These are phyloP conservation scores for Mythimna pallens DNA, from an alignment of 2,888 invertebrate genomes.

Conservation along the genomic window DNA sequence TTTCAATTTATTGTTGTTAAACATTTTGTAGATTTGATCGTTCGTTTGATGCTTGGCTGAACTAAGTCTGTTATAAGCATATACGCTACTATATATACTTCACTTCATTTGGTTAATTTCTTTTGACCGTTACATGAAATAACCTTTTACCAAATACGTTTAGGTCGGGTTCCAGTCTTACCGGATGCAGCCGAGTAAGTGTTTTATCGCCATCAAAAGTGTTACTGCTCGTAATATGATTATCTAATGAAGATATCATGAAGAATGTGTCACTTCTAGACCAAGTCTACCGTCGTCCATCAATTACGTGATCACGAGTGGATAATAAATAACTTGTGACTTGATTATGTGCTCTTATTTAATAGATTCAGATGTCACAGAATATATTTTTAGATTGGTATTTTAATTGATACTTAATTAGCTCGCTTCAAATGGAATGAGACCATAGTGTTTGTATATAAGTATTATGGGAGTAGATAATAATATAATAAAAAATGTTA, in stretches of 20 bases:
- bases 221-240: slow-evolving; percentile 15
- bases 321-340: slow-evolving; percentile 28
- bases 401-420: slow-evolving; percentile 48
- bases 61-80: slow-evolving; percentile 1
- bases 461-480: not conserved
- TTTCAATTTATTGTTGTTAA: slow-evolving; percentile 59
- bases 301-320: slow-evolving; percentile 44
- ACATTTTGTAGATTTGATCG: slow-evolving; percentile 45
- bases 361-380: slow-evolving; percentile 33
- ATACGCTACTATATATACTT: not conserved
- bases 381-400: slow-evolving; percentile 36
- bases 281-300: slow-evolving; percentile 3
- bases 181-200: not conserved
- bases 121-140: not conserved
- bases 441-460: not conserved
- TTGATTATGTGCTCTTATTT: slow-evolving; percentile 40
- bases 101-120: not conserved
- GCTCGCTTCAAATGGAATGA: slow-evolving; percentile 17
- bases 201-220: slow-evolving; percentile 19
- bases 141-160: not conserved
- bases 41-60: slow-evolving; percentile 20
- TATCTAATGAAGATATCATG: slow-evolving; percentile 40
- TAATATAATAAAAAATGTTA: not conserved
- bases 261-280: slow-evolving; percentile 27
- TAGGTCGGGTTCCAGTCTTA: not conserved